Percentiles rank a stretch among this genome's conserved stretches.
Conservation (phyloP, 2,888 invertebrate genomes). For the Nyleta sp. region DNA sequence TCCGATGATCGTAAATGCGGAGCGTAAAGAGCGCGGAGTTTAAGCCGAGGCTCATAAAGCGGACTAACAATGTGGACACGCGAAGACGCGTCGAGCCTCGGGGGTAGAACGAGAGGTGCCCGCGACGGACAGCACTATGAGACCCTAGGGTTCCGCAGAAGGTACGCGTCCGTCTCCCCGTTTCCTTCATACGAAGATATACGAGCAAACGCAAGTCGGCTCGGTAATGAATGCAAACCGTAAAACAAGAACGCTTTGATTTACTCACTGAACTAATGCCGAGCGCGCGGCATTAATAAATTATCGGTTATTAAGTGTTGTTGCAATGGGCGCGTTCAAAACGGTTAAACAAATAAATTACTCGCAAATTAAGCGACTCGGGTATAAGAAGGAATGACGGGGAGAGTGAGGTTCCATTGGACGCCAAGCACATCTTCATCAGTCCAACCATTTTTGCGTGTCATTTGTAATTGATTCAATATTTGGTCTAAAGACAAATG, state of each 20-base stretch:
- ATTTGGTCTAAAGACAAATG: too few relatives aligned
- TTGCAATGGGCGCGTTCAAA: constrained; percentile 36
- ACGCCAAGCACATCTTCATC: too few relatives aligned
- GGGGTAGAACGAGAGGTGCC: constrained; percentile 37
- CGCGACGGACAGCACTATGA: constrained; percentile 44
- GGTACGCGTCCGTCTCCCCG: constrained; percentile 44
- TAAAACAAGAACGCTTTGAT: constrained; percentile 81
- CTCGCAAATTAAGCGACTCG: too few relatives aligned
- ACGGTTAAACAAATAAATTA: too few relatives aligned
- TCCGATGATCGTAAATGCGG: constrained; percentile 58
- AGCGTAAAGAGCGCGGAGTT: constrained; percentile 38
- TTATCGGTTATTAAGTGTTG: constrained; percentile 80
- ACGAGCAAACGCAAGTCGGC: constrained; percentile 80
- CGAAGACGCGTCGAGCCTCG: constrained; percentile 59
- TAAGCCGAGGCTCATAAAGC: constrained; percentile 71
- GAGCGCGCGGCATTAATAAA: constrained; percentile 79
- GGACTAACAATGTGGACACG: constrained; percentile 71
- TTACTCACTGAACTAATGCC: constrained; percentile 78
- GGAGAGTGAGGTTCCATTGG: too few relatives aligned
- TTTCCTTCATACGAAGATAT: constrained; percentile 74
- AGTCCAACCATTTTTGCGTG: too few relatives aligned
- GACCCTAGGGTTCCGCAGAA: constrained; percentile 43
- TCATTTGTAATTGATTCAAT: too few relatives aligned
- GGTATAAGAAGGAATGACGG: too few relatives aligned
- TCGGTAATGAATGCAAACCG: constrained; percentile 81